Evolutionary conservation across 1,140 invertebrate species (phyloP).

Genomic region (Lasaia peninsularis): DNA sequence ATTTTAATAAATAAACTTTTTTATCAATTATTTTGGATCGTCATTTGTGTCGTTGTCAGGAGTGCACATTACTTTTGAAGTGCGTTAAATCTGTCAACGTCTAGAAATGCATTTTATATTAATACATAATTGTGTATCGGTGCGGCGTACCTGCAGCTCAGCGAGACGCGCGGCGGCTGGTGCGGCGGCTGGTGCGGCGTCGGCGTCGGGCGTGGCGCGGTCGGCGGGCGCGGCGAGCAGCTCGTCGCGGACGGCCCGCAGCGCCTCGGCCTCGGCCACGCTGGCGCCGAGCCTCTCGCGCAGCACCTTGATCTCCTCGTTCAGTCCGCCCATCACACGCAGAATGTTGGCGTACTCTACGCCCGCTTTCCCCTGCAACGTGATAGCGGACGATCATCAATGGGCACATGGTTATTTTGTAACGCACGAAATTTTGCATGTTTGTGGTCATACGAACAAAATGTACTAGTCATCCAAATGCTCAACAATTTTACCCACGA

Average conservation of each 20-base stretch:
- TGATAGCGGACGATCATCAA: neutral
- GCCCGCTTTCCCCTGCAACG: slow-evolving; percentile 47
- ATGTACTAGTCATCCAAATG: too few species aligned
- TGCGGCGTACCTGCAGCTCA: slow-evolving; percentile 48
- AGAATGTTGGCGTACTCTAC: slow-evolving; percentile 63
- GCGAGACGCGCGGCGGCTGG: slow-evolving; percentile 43
- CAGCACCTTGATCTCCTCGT: slow-evolving; percentile 62
- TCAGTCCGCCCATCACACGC: slow-evolving; percentile 64
- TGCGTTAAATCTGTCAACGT: too few species aligned
- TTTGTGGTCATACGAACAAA: too few species aligned
- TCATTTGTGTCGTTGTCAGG: too few species aligned
- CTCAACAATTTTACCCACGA: too few species aligned
- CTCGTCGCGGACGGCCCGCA: slow-evolving; percentile 53
- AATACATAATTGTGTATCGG: too few species aligned
- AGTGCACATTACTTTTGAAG: too few species aligned
- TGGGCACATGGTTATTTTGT: too few species aligned
- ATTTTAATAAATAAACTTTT: too few species aligned
- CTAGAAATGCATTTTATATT: too few species aligned
- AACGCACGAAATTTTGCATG: too few species aligned
- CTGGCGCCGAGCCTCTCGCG: slow-evolving; percentile 44
- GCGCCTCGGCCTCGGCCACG: slow-evolving; percentile 47
- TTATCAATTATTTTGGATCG: too few species aligned
- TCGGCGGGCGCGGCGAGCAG: slow-evolving; percentile 46
- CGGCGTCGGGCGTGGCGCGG: slow-evolving; percentile 25
- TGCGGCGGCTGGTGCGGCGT: slow-evolving; percentile 35